Percentiles rank a stretch among this genome's conserved stretches.
Evolutionary conservation across 2,888 invertebrate species (phyloP).

Genomic region (Dusona sp.): DNA sequence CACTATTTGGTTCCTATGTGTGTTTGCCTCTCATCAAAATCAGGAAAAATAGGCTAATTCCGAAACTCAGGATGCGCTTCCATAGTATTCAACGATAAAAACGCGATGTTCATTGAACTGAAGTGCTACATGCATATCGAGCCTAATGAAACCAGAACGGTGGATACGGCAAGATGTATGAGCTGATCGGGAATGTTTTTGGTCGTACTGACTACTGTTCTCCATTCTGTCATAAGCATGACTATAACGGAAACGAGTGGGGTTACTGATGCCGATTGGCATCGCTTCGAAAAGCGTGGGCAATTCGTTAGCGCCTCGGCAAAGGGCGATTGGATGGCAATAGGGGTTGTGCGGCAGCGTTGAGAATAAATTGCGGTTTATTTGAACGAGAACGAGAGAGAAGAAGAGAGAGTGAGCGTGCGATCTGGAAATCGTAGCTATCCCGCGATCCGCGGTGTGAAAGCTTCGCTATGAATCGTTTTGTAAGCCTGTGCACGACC

Average conservation of each 20-base stretch:
- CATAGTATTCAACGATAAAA: constrained; percentile 15
- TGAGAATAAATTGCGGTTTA: constrained; percentile 68
- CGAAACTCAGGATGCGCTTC: background rate
- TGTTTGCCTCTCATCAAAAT: background rate
- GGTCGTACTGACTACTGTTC: constrained; percentile 24
- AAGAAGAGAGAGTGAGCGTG: constrained; percentile 38
- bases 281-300: constrained; percentile 66
- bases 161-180: constrained; percentile 17
- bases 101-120: constrained; percentile 32
- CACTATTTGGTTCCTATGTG: background rate
- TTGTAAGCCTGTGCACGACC: constrained; percentile 51
- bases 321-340: constrained; percentile 42
- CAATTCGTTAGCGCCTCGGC: constrained; percentile 66
- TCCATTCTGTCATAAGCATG: constrained; percentile 62
- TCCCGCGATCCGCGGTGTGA: constrained; percentile 65
- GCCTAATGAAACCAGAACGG: background rate
- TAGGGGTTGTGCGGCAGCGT: constrained; percentile 17
- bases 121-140: constrained; percentile 9
- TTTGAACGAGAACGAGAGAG: constrained; percentile 54
- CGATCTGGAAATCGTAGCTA: constrained; percentile 66
- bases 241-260: constrained; percentile 61
- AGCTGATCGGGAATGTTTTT: constrained; percentile 34
- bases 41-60: constrained; percentile 7
- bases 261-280: constrained; percentile 61
- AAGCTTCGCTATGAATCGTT: constrained; percentile 63